These are phyloP conservation scores for Poecilia picta DNA, from an alignment of 2,797 vertebrate genomes.

Conservation along the genomic window DNA sequence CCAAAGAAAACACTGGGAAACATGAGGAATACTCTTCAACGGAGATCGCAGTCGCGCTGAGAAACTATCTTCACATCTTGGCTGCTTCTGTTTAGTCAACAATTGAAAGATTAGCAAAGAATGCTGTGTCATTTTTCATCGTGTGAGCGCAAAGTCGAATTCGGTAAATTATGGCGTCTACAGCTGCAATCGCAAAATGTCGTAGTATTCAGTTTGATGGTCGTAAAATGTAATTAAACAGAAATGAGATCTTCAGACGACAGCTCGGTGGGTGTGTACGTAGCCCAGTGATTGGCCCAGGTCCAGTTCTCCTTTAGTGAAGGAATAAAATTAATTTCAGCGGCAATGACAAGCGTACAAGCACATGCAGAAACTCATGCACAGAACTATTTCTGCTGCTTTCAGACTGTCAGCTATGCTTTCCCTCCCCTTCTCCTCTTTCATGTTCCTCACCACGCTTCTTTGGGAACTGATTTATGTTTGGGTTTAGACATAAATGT, in stretches of 20 bases:
- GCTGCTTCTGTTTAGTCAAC: conserved; percentile 43
- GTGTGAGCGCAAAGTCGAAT: conserved; percentile 10
- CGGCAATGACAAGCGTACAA: conserved; percentile 14
- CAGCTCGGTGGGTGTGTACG: conserved; percentile 39
- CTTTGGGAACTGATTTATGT: conserved; percentile 73
- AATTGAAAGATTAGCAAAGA: conserved; percentile 38
- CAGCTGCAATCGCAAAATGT: conserved; percentile 33
- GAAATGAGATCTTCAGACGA: conserved; percentile 30
- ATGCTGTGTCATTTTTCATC: conserved; percentile 19
- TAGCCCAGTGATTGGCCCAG: conserved; percentile 43
- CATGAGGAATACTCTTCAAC: conserved; percentile 57
- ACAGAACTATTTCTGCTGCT: conserved; percentile 44
- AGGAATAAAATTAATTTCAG: conserved; percentile 55
- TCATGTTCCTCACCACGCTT: conserved; percentile 45
- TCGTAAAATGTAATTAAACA: conserved; percentile 27
- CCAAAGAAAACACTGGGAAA: conserved; percentile 61
- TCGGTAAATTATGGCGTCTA: conserved; percentile 35
- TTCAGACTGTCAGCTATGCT: conserved; percentile 69
- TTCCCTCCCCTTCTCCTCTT: conserved; percentile 65
- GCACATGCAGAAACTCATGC: conserved; percentile 23
- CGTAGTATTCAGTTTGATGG: conserved; percentile 13
- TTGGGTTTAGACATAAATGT: conserved; percentile 44
- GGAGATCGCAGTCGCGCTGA: conserved; percentile 37
- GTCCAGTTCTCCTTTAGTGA: conserved; percentile 44
- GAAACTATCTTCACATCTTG: conserved; percentile 10